Evolutionary conservation across 2,113 vertebrate species (phyloP).

Genomic region (Sisor rabdophorus): DNA sequence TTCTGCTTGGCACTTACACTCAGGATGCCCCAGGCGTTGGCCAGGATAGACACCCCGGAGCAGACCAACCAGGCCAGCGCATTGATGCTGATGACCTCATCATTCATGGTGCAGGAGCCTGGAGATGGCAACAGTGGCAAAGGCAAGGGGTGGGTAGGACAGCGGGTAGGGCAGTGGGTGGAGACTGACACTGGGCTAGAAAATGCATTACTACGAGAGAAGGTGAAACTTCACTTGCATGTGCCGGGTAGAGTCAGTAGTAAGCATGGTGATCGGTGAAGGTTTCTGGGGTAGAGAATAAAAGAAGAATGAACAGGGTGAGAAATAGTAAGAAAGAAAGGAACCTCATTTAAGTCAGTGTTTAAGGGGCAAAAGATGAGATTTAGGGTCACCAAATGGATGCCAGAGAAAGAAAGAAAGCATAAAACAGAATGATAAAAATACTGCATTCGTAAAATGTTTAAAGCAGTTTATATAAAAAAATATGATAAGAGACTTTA

Average conservation of each 20-base stretch:
- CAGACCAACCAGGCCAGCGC: constrained; percentile 89
- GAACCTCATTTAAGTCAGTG: constrained; percentile 16
- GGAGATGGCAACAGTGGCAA: constrained; percentile 51
- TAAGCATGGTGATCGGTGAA: constrained; percentile 47
- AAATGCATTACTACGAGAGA: constrained; percentile 63
- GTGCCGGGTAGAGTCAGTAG: constrained; percentile 58
- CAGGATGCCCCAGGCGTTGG: constrained; percentile 90
- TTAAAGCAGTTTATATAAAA: too few relatives aligned
- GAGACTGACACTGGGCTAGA: constrained; percentile 37
- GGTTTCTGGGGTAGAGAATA: constrained; percentile 5
- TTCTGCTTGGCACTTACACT: constrained; percentile 91
- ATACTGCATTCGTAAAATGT: background rate
- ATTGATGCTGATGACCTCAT: constrained; percentile 81
- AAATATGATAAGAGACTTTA: too few relatives aligned
- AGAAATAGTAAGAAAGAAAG: constrained; percentile 6
- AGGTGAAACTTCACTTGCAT: constrained; percentile 37
- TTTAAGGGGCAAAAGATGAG: constrained; percentile 4
- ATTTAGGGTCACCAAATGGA: background rate
- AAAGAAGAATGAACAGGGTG: background rate
- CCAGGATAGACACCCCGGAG: constrained; percentile 82
- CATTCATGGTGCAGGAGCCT: constrained; percentile 78
- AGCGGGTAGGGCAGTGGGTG: constrained; percentile 61
- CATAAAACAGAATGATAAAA: constrained; percentile 25
- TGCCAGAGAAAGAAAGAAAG: constrained; percentile 9
- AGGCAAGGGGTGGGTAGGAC: constrained; percentile 47